phyloP scores from a whole-genome alignment of 1,140 invertebrate genomes.

The Eriocheir sinensis region DNA sequence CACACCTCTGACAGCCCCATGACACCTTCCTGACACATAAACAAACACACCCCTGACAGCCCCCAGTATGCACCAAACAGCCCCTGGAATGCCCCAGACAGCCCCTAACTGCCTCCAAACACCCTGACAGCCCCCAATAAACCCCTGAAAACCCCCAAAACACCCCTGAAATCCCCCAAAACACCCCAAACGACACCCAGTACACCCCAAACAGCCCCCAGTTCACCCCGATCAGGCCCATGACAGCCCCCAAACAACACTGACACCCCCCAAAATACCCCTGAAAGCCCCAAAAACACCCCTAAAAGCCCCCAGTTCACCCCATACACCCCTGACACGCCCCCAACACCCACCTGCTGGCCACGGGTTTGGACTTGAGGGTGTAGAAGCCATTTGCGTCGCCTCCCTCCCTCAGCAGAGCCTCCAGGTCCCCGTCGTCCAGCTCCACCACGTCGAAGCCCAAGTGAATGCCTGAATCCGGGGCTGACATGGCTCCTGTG shows the following conservation, averaged over 20 bases:
- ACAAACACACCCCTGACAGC: background rate
- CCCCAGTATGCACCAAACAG: background rate
- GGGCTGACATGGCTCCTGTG: slow-evolving; percentile 50
- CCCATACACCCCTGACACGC: background rate
- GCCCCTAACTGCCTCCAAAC: background rate
- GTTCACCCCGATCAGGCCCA: background rate
- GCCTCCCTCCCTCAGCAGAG: slow-evolving; percentile 54
- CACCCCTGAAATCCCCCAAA: too few species aligned
- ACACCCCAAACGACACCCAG: too few species aligned
- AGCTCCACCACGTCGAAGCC: slow-evolving; percentile 67
- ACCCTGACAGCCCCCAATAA: too few species aligned
- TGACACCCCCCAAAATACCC: background rate
- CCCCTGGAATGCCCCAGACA: background rate
- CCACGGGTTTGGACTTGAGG: slow-evolving; percentile 66
- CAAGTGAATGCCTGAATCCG: slow-evolving; percentile 66
- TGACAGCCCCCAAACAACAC: background rate
- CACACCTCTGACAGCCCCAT: background rate
- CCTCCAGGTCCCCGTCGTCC: slow-evolving; percentile 56
- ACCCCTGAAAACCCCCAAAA: too few species aligned
- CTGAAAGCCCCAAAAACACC: background rate
- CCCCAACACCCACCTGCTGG: slow-evolving; percentile 55
- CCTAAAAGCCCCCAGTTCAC: background rate
- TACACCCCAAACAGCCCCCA: too few species aligned
- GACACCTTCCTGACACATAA: background rate
- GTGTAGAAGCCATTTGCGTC: slow-evolving; percentile 72